Evolutionary conservation across 2,797 vertebrate genomes (phyloP).

Genomic region (Lycodopsis pacificus): DNA sequence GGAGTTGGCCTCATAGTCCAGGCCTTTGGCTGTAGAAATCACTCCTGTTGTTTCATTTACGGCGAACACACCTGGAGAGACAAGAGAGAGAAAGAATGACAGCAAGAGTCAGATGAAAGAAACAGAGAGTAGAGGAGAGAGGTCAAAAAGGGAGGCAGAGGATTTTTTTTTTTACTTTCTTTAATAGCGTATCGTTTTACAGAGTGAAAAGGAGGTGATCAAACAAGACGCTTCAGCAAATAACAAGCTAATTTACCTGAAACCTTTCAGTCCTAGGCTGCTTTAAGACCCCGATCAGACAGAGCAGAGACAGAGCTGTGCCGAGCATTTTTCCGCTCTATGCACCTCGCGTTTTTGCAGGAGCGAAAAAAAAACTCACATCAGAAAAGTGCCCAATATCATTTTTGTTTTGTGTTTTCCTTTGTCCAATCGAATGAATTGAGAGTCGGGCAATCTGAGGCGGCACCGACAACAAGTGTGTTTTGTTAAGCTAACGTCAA

Average conservation of each 20-base stretch:
- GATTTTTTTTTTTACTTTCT: background rate
- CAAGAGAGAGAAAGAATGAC: conserved; percentile 9
- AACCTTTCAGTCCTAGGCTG: background rate
- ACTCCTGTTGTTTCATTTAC: conserved; percentile 91
- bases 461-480: too few species aligned
- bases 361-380: too few species aligned
- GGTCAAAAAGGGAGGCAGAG: conserved; percentile 9
- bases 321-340: too few species aligned
- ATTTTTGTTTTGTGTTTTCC: too few species aligned
- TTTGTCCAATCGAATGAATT: too few species aligned
- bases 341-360: too few species aligned
- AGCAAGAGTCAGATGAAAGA: background rate
- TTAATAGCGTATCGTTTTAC: background rate
- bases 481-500: too few species aligned
- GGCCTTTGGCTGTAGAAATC: conserved; percentile 86
- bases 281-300: too few species aligned
- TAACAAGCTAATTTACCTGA: background rate
- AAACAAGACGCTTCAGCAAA: background rate
- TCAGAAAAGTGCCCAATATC: too few species aligned
- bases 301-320: too few species aligned
- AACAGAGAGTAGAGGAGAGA: background rate
- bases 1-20: conserved; percentile 92
- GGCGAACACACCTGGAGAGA: conserved; percentile 86
- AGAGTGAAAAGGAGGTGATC: background rate
- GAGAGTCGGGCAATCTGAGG: too few species aligned